Evolutionary conservation across 1,140 invertebrate species (phyloP).

Genomic region (Frieseomelitta varia): DNA sequence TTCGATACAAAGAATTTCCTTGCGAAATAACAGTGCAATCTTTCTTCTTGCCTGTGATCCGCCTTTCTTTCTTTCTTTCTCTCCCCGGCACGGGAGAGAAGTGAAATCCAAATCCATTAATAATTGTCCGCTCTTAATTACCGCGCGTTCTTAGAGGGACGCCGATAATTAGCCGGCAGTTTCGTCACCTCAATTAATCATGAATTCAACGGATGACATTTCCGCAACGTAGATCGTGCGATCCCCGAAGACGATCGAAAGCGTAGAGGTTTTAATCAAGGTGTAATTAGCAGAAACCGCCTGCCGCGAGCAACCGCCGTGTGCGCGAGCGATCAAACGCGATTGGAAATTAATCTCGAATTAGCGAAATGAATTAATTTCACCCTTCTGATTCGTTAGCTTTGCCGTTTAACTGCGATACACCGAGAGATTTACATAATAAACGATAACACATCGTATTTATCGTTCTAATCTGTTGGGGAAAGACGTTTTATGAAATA

Average conservation of each 20-base stretch:
- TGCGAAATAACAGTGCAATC: neutral
- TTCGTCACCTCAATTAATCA: conserved; percentile 38
- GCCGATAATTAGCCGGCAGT: conserved; percentile 27
- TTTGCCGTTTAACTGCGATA: neutral
- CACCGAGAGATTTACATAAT: neutral
- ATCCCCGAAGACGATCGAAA: conserved; percentile 40
- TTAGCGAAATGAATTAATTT: conserved; percentile 19
- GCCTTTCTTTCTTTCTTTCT: neutral
- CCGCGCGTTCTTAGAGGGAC: neutral
- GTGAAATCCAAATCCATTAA: neutral
- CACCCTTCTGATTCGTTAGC: neutral
- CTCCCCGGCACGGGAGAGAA: neutral
- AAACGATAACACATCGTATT: neutral
- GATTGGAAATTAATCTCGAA: conserved; percentile 30
- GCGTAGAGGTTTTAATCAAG: conserved; percentile 34
- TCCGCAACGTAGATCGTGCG: conserved; percentile 22
- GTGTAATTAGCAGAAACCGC: conserved; percentile 27
- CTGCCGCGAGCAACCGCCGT: neutral
- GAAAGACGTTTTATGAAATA: too few species aligned
- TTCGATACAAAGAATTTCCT: neutral
- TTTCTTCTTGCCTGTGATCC: too few species aligned
- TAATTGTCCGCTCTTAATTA: conserved; percentile 29
- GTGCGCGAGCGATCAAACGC: neutral
- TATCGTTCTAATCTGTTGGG: too few species aligned
- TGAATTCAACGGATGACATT: conserved; percentile 36